Base-by-base conservation (phyloP, 1,140 invertebrate species). In the Panulirus ornatus region DNA sequence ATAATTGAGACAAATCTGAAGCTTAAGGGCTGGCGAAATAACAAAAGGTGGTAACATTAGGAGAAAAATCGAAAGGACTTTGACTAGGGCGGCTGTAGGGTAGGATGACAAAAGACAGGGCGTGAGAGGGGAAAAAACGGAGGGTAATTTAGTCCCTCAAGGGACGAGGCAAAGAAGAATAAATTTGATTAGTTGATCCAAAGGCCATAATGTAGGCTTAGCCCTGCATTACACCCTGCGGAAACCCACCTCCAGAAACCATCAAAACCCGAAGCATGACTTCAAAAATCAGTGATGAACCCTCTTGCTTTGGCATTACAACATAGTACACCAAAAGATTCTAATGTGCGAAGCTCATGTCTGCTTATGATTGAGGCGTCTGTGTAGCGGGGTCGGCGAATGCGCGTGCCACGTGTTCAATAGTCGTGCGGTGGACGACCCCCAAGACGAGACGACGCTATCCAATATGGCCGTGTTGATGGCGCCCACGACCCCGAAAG, bases 171-270 rank as follows among this genome's bases (percentile, higher is more conserved):
- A 85, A 85, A 85, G 83, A 85, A 85, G 83, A 85, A 85, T 85
- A 85, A 85, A 85, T 85, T 85, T 85, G 83, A 85, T 85, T 85
- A 85, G 66, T 75, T 73, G 83, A 85, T 85, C 83, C 83, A 30
- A 30, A 85, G 66, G 44, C 83, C 44, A 71, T 85, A 73, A 85
- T 75, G 66, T 73, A 66, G 70, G 36, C 40, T 84, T 70, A 14
- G 9, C 40, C 42, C 42, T n/a, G n/a, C n/a, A n/a, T n/a, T n/a
- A n/a, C n/a, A n/a, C n/a, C n/a, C n/a, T n/a, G n/a, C n/a, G n/a
- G n/a, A n/a, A n/a, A n/a, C n/a, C n/a, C n/a, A n/a, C n/a, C n/a
- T n/a, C n/a, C n/a, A n/a, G n/a, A n/a, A n/a, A n/a, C n/a, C n/a
- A n/a, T n/a, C n/a, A n/a, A n/a, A n/a, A n/a, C n/a, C n/a, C n/a